Evolutionary conservation across 2,113 vertebrate species (phyloP).

Genomic region (Pavo muticus): DNA sequence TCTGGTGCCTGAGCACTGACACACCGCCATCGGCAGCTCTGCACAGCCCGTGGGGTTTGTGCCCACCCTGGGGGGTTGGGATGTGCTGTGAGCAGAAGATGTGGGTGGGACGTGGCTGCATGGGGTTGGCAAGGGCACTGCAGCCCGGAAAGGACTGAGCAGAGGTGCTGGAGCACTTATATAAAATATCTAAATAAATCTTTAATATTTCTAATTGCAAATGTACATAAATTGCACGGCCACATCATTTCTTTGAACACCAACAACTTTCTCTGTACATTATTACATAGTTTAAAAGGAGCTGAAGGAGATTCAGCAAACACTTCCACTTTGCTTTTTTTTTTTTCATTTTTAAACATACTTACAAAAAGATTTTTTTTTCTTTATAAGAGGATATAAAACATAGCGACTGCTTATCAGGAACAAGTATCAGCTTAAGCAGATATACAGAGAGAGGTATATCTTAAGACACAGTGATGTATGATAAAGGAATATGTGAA

Average conservation of each 20-base stretch:
- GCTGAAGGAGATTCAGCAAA: constrained; percentile 86
- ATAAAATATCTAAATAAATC: constrained; percentile 99
- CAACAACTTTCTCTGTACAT: constrained; percentile 95
- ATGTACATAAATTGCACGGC: constrained; percentile 99
- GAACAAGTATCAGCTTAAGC: constrained; percentile 78
- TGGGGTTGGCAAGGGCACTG: neutral
- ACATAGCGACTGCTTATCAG: constrained; percentile 89
- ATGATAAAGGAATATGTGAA: constrained; percentile 37
- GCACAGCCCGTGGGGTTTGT: neutral
- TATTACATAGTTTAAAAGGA: constrained; percentile 87
- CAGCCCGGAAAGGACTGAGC: neutral
- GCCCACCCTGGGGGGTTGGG: neutral
- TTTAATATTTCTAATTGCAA: constrained; percentile 99
- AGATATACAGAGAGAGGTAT: constrained; percentile 77
- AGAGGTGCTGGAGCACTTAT: constrained; percentile 46
- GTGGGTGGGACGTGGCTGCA: too few species aligned
- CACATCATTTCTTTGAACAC: constrained; percentile 92
- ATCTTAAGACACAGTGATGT: constrained; percentile 74
- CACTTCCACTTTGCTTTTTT: constrained; percentile 77
- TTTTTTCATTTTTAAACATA: constrained; percentile 87
- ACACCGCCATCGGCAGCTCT: neutral
- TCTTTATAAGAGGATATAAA: constrained; percentile 89
- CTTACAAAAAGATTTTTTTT: constrained; percentile 87
- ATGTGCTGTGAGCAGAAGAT: too few species aligned
- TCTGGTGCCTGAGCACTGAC: neutral